Evolutionary conservation across 2,113 vertebrate genomes (phyloP).

Genomic region (Archocentrus centrarchus): DNA sequence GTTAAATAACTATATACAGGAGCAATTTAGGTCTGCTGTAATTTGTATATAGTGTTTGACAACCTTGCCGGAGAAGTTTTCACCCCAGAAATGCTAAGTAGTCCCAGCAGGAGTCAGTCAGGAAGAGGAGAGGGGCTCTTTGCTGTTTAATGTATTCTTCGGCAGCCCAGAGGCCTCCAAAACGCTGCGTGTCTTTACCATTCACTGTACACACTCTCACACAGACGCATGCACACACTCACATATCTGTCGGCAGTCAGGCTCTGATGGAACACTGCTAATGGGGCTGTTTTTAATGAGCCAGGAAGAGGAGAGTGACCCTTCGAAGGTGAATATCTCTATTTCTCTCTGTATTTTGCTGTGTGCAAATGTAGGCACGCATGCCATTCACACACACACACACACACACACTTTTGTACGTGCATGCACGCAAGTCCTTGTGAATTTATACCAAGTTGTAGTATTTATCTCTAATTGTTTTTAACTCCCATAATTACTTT

Average conservation of each 20-base stretch:
- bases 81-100: slow-evolving; percentile 80
- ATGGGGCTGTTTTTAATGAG: slow-evolving; percentile 83
- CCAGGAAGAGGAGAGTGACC: slow-evolving; percentile 79
- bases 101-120: slow-evolving; percentile 81
- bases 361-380: slow-evolving; percentile 30
- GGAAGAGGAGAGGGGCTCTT: slow-evolving; percentile 73
- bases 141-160: slow-evolving; percentile 81
- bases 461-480: slow-evolving; percentile 74
- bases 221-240: slow-evolving; percentile 31
- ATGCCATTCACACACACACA: slow-evolving; percentile 42
- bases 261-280: slow-evolving; percentile 78
- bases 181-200: slow-evolving; percentile 72
- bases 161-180: slow-evolving; percentile 77
- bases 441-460: slow-evolving; percentile 54
- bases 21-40: slow-evolving; percentile 68
- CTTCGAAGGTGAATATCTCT: slow-evolving; percentile 80
- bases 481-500: slow-evolving; percentile 67
- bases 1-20: slow-evolving; percentile 74
- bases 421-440: slow-evolving; percentile 18
- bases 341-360: slow-evolving; percentile 65
- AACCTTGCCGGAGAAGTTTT: slow-evolving; percentile 79
- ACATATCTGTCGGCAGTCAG: slow-evolving; percentile 75
- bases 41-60: slow-evolving; percentile 78
- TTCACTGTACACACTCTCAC: slow-evolving; percentile 48
- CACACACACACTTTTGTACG: not conserved